These are phyloP conservation scores for Saccopteryx leptura DNA, from an alignment of 2,113 vertebrate species.

Conservation along the genomic window DNA sequence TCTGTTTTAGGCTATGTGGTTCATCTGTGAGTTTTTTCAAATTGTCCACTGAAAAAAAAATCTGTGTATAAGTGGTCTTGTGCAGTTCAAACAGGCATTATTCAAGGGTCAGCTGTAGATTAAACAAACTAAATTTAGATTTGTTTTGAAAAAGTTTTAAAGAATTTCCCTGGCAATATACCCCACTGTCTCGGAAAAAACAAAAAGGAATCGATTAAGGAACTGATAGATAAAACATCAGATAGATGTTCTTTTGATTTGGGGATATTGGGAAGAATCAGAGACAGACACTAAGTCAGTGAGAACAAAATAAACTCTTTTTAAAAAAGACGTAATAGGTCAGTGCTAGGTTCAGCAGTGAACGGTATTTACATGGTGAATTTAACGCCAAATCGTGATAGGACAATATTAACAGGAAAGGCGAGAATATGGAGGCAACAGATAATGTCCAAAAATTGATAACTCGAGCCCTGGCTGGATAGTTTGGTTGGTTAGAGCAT, in stretches of 20 bases:
- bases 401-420: neutral
- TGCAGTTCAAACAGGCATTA: neutral
- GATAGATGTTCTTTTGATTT: neutral
- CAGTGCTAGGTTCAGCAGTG: neutral
- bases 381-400: neutral
- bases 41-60: neutral
- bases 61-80: neutral
- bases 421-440: neutral
- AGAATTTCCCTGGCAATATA: neutral
- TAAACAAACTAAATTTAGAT: neutral
- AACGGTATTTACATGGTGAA: neutral
- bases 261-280: neutral
- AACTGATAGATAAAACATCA: neutral
- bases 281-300: neutral
- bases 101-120: neutral
- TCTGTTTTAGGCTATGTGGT: neutral
- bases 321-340: neutral
- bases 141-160: slow-evolving; percentile 49
- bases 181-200: neutral
- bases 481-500: too few species aligned
- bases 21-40: neutral
- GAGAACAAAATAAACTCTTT: neutral
- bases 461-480: neutral
- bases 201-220: neutral
- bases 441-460: neutral